Percentiles rank a stretch among this genome's conserved stretches.
These are phyloP conservation scores for Otis tarda DNA, from an alignment of 2,113 vertebrate genomes.

Conservation along the genomic window DNA sequence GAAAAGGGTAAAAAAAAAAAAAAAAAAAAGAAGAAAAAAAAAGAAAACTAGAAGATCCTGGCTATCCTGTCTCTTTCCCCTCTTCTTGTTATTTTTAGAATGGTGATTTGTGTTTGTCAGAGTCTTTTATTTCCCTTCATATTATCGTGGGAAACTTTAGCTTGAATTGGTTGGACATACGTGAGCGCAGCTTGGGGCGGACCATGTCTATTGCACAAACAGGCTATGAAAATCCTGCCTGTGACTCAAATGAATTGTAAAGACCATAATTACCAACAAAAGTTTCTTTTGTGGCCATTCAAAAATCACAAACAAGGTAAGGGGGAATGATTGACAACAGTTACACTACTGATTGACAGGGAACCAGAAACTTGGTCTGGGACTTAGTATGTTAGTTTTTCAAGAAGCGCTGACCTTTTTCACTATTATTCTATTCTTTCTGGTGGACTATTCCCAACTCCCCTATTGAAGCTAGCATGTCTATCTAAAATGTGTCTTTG, in stretches of 20 bases:
- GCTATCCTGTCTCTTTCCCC: not conserved
- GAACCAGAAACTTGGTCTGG: conserved; percentile 35
- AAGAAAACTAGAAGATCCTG: not conserved
- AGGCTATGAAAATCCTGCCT: conserved; percentile 52
- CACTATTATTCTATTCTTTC: conserved; percentile 24
- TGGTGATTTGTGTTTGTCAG: conserved; percentile 37
- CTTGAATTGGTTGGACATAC: conserved; percentile 33
- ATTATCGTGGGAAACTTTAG: conserved; percentile 56
- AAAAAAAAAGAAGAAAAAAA: too few species aligned
- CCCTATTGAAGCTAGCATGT: conserved; percentile 22
- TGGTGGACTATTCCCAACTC: conserved; percentile 22
- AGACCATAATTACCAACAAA: conserved; percentile 35
- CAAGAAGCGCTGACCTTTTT: conserved; percentile 40
- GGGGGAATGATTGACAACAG: conserved; percentile 37
- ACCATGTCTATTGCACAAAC: conserved; percentile 2
- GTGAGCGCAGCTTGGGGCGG: conserved; percentile 32
- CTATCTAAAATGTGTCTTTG: conserved; percentile 44
- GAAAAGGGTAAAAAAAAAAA: too few species aligned
- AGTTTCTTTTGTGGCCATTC: conserved; percentile 54
- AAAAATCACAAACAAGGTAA: conserved; percentile 51
- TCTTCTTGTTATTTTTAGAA: conserved; percentile 48
- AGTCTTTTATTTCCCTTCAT: conserved; percentile 49
- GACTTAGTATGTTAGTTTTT: conserved; percentile 55
- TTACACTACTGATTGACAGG: conserved; percentile 42
- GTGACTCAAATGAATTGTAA: conserved; percentile 24